Evolutionary conservation across 2,888 invertebrate genomes (phyloP), one percentile per base, ranked within the genome.

Genomic region (Drosophila ezoana): DNA sequence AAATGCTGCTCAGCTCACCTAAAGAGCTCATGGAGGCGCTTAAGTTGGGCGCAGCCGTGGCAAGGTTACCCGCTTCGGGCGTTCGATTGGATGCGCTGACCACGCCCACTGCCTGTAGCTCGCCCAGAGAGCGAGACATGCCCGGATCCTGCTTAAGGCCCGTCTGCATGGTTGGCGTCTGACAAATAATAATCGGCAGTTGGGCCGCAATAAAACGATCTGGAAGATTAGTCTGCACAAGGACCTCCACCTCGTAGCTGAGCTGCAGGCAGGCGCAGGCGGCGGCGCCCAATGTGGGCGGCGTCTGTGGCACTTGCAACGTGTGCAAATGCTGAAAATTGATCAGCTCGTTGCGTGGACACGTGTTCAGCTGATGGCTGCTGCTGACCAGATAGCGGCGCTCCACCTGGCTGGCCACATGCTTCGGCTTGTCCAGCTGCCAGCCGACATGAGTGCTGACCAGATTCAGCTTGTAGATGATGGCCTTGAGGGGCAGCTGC

Each of bases 211-310:
- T 77, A 0, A 45, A 71, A 5, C 90, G 82, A 5, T 81, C 81
- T 4, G 59, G 61, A 1, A 79, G 72, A 10, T 41, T 59, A 0
- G 83, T 81, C 14, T 62, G 76, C 4, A 89, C 72, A 5, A 64
- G 16, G 5, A 89, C 90, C 48, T 90, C 90, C 16, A 91, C 66
- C 73, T 91, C 91, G 51, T 91, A 91, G 23, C 68, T 70, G 0
- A 91, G 53, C 60, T 87, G 87, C n/a, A 91, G 63, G 28, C 90
- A 90, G 13, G 77, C 73, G 28, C 91, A 90, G 4, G 64, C 80
- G 0, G 47, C 35, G 8, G 60, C 52, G 9, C 72, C 56, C 33
- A 88, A 53, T 3, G 84, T 81, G 9, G 91, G 87, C 8, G 89
- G 66, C 1, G 75, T 77, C 38, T 74, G 67, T 2, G 90, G 89